Base-by-base conservation (phyloP, 1,140 invertebrate genomes). In the Tetranychus cinnabarinus region DNA sequence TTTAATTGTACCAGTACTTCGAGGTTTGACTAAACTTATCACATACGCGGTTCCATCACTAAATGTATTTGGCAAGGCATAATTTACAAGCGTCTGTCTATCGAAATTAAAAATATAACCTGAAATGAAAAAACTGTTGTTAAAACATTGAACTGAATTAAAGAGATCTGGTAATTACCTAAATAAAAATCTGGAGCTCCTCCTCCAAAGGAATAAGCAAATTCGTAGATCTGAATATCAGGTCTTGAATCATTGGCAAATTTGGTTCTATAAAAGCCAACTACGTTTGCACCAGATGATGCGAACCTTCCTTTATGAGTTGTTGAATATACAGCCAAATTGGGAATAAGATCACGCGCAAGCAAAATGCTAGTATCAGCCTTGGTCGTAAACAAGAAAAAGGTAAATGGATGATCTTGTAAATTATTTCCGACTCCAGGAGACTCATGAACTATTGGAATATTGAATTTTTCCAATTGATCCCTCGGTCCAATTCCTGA, bases 401-500 rank as follows among this genome's bases (percentile, higher is more conserved):
- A 8, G 31, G 31, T 52, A 12, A 31, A n/a, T n/a, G 31, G 31
- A 23, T 75, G 73, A 64, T 76, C 74, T 64, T 73, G 72, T 2
- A 76, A 65, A 65, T 75, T 75, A 58, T 69, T 64, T 2, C 74
- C 74, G 8, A 76, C 58, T n/a, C 50, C 50, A 46, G 73, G 73
- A 23, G 75, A 57, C 65, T 76, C 64, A 3, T 64, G 63, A 2
- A 73, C 65, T 4, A 75, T 66, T 36, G 70, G 69, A 42, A 76
- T 74, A 57, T 63, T 52, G 1, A 59, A 56, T 3, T 12, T 23
- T 39, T 61, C 23, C 4, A 65, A 39, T 8, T 65, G 50, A 3
- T 36, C 42, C 10, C 33, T 37, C 0, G 86, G 86, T 0, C 88
- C 89, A 1, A 93, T 78, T 0, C 89, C 92, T 3, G 86, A 90